Percentiles rank a stretch among this genome's conserved stretches.
These are phyloP conservation scores for Uloborus plumipes DNA, from an alignment of 2,888 invertebrate species.

Conservation along the genomic window DNA sequence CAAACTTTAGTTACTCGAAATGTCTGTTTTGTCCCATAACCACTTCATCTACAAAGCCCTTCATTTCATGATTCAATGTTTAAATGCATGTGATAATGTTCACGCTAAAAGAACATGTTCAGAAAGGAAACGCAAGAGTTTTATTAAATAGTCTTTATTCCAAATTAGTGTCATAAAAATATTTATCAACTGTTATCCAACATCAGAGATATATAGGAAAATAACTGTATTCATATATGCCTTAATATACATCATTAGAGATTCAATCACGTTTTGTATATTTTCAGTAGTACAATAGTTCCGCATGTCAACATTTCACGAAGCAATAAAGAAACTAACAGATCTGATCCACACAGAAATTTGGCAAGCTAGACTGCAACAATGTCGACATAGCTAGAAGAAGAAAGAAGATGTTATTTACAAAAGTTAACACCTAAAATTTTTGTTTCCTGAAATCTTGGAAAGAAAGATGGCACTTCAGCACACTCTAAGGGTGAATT, in stretches of 20 bases:
- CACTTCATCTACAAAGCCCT: no score
- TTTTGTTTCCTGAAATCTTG: no score
- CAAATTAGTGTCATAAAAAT: constrained; percentile 59
- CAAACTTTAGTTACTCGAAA: no score
- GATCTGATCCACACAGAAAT: constrained; percentile 5
- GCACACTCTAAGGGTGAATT: no score
- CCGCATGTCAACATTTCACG: not conserved
- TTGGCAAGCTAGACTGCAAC: constrained; percentile 24
- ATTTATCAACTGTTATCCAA: constrained; percentile 44
- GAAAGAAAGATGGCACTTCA: no score
- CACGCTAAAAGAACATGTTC: no score
- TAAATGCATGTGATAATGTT: no score
- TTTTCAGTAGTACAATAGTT: constrained; percentile 28
- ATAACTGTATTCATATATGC: constrained; percentile 52
- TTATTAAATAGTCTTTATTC: constrained; percentile 51
- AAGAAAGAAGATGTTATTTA: not conserved
- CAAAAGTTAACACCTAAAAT: no score
- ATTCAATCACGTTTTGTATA: constrained; percentile 20
- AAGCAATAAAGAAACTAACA: constrained; percentile 12
- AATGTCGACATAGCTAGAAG: not conserved
- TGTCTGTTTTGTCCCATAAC: no score
- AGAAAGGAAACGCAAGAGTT: not conserved
- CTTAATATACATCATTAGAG: constrained; percentile 39
- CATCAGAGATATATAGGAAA: constrained; percentile 50
- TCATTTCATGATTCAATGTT: no score